phyloP scores from a whole-genome alignment of 2,888 invertebrate genomes.

The Mythimna albipuncta region DNA sequence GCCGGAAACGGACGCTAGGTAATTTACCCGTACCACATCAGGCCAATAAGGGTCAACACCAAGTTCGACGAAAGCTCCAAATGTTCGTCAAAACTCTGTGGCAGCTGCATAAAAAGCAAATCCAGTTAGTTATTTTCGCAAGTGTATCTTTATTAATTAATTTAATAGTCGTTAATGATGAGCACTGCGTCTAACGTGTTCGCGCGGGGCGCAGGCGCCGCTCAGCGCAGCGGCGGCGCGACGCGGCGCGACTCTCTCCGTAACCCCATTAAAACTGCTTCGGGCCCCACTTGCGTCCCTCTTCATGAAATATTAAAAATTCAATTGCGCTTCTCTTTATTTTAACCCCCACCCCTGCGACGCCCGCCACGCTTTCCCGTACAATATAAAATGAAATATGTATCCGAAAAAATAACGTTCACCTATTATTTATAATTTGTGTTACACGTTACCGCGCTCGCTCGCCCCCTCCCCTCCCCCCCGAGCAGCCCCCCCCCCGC shows the following conservation, averaged over 20 bases:
- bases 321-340: slow-evolving; percentile 91
- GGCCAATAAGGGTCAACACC: background rate
- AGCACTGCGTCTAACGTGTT: slow-evolving; percentile 5
- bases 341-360: slow-evolving; percentile 87
- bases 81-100: background rate
- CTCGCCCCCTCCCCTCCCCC: slow-evolving; percentile 46
- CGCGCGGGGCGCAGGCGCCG: slow-evolving; percentile 40
- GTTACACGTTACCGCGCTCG: slow-evolving; percentile 74
- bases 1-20: background rate
- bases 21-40: background rate
- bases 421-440: slow-evolving; percentile 90
- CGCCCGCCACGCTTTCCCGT: slow-evolving; percentile 80
- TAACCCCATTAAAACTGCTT: slow-evolving; percentile 89
- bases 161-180: slow-evolving; percentile 48
- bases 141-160: slow-evolving; percentile 22
- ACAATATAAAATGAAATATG: slow-evolving; percentile 90
- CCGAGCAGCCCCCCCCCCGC: slow-evolving; percentile 50
- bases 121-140: background rate
- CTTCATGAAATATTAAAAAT: slow-evolving; percentile 91
- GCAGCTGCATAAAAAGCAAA: background rate
- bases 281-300: slow-evolving; percentile 83
- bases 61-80: background rate
- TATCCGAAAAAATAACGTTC: slow-evolving; percentile 89
- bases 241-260: slow-evolving; percentile 69
- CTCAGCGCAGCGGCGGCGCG: slow-evolving; percentile 37